Percentiles rank a stretch among this genome's conserved stretches.
Conservation (phyloP, 2,797 vertebrate genomes). For the Pangasius sanitwongsei region DNA sequence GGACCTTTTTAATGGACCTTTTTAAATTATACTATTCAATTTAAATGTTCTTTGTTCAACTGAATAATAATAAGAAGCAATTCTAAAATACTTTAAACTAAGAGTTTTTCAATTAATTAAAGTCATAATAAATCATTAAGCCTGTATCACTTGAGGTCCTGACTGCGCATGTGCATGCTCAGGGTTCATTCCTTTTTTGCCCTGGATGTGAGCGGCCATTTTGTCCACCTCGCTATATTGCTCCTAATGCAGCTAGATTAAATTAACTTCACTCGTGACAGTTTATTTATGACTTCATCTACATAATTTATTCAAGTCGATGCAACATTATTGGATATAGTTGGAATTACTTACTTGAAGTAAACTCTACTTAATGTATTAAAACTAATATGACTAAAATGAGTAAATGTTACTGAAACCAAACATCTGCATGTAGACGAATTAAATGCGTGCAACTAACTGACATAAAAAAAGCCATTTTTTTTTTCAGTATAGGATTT, state of each 20-base stretch:
- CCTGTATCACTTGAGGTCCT: not conserved
- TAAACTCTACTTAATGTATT: not conserved
- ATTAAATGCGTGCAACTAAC: not conserved
- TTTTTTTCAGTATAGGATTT: not conserved
- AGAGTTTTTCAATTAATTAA: not conserved
- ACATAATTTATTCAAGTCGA: not conserved
- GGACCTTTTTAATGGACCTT: not conserved
- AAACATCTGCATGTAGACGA: not conserved
- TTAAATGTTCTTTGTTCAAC: not conserved
- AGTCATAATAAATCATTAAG: not conserved
- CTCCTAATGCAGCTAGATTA: not conserved
- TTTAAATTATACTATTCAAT: not conserved
- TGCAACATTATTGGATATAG: not conserved
- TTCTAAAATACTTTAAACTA: not conserved
- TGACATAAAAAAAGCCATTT: not conserved
- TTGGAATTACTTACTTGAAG: not conserved
- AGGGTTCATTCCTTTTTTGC: not conserved
- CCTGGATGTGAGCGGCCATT: not conserved
- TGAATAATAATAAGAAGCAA: not conserved
- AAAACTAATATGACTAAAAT: not conserved
- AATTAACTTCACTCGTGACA: not conserved
- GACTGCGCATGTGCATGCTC: not conserved
- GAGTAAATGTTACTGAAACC: not conserved
- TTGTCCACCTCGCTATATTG: not conserved
- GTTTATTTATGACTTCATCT: not conserved